Percentiles rank a stretch among this genome's conserved stretches.
Evolutionary conservation across 2,888 invertebrate species (phyloP).

Genomic region (Heteromurus nitidus): DNA sequence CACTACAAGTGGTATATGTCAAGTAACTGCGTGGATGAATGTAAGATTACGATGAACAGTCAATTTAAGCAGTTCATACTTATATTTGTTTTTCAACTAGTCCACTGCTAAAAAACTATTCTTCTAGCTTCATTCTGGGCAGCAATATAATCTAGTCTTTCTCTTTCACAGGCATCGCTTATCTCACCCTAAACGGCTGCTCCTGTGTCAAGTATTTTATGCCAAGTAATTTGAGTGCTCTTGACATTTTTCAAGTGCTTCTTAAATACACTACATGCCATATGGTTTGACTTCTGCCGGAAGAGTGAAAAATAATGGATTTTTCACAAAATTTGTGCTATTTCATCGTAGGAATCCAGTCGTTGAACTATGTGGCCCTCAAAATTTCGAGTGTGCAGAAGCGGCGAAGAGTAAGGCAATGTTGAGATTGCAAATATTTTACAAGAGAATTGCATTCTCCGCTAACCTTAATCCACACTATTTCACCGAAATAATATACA

Average conservation of each 20-base stretch:
- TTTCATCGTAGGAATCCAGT: slow-evolving; percentile 35
- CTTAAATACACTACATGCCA: neutral
- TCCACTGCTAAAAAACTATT: neutral
- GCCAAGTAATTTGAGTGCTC: slow-evolving; percentile 63
- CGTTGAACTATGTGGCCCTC: slow-evolving; percentile 66
- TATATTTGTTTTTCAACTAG: neutral
- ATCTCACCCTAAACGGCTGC: slow-evolving; percentile 57
- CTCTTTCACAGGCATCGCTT: slow-evolving; percentile 50
- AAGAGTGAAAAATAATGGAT: neutral
- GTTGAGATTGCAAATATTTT: neutral
- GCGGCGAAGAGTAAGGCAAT: slow-evolving; percentile 56
- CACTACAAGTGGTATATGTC: slow-evolving; percentile 67
- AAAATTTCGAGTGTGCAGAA: slow-evolving; percentile 67
- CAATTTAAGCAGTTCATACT: neutral
- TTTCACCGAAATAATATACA: neutral
- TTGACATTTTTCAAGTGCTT: neutral
- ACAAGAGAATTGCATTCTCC: neutral
- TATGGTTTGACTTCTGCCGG: neutral
- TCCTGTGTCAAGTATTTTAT: slow-evolving; percentile 68
- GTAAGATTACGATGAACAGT: slow-evolving; percentile 35
- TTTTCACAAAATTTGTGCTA: neutral
- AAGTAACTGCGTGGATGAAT: slow-evolving; percentile 69
- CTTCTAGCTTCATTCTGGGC: neutral
- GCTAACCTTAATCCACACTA: neutral
- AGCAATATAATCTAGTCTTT: slow-evolving; percentile 13